Evolutionary conservation across 2,888 invertebrate genomes (phyloP), one percentile per base, ranked within the genome.

Genomic region (Amphipyra tragopoginis): DNA sequence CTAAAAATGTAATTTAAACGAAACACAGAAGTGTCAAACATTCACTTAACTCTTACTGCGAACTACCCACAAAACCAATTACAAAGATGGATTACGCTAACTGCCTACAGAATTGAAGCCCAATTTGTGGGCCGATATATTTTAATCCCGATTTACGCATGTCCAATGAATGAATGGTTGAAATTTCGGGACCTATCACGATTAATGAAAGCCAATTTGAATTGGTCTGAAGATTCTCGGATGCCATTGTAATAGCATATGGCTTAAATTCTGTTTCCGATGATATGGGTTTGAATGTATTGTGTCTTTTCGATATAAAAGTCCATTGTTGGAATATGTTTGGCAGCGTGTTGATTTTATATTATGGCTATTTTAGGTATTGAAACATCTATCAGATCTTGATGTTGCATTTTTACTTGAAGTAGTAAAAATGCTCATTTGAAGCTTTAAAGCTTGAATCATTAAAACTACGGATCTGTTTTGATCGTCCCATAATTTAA

Each of bases 51-150:
- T 81, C 74, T 62, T 75, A 72, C 69, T 75, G 77, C 72, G 21
- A 65, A 68, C 62, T 80, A 82, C 79, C 84, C 73, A 79, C 85
- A 87, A 84, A 92, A 89, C 87, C 91, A 92, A 92, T 93, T 92
- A 91, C 89, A 85, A 89, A 90, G 91, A 91, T 83, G 85, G 91
- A 93, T 92, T 90, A 92, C 88, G 77, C 80, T 86, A 89, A 86
- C 85, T 81, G 84, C 84, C 80, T 85, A 83, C 86, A 83, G 86
- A 89, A 89, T 90, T 83, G 87, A 85, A 84, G 86, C 86, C 83
- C 90, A 90, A 92, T 92, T 92, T 91, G 76, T 88, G 87, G 86
- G 75, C 84, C 87, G 83, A 90, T 91, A 91, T 89, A 92, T 91
- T 93, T 92, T 90, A 92, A 93, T 90, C 90, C 88, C 84, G 79